Evolutionary conservation across 2,113 vertebrate genomes (phyloP).

Genomic region (Zosterops pallidus): DNA sequence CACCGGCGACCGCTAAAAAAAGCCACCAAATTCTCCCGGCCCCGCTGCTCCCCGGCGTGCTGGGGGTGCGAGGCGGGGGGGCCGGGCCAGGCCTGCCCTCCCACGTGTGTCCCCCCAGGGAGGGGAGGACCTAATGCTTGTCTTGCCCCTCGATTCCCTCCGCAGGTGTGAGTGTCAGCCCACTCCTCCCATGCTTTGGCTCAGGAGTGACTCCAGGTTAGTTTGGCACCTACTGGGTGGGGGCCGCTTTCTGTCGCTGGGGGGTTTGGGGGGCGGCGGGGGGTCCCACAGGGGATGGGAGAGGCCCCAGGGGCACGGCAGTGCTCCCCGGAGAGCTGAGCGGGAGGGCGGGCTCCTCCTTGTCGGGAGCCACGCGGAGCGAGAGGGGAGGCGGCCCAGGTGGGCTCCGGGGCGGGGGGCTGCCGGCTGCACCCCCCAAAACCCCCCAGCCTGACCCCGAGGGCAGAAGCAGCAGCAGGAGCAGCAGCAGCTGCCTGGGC

Average conservation of each 20-base stretch:
- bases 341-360: too few relatives aligned
- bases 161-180: conserved; percentile 56
- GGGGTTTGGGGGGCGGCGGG: background rate
- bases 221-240: conserved; percentile 9
- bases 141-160: conserved; percentile 52
- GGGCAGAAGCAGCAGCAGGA: too few relatives aligned
- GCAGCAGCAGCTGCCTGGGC: too few relatives aligned
- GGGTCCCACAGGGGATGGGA: too few relatives aligned
- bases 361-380: too few relatives aligned
- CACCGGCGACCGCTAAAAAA: background rate
- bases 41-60: background rate
- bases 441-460: too few relatives aligned
- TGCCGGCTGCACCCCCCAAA: too few relatives aligned
- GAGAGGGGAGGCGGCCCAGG: too few relatives aligned
- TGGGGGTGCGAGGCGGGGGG: background rate
- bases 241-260: background rate
- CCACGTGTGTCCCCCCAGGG: background rate
- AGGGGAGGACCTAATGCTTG: conserved; percentile 45
- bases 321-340: too few relatives aligned
- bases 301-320: too few relatives aligned
- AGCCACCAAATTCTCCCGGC: background rate
- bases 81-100: background rate
- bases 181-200: conserved; percentile 58
- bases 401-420: too few relatives aligned
- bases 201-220: conserved; percentile 58